Evolutionary conservation across 2,113 vertebrate species (phyloP).

Genomic region (Pelusios castaneus): DNA sequence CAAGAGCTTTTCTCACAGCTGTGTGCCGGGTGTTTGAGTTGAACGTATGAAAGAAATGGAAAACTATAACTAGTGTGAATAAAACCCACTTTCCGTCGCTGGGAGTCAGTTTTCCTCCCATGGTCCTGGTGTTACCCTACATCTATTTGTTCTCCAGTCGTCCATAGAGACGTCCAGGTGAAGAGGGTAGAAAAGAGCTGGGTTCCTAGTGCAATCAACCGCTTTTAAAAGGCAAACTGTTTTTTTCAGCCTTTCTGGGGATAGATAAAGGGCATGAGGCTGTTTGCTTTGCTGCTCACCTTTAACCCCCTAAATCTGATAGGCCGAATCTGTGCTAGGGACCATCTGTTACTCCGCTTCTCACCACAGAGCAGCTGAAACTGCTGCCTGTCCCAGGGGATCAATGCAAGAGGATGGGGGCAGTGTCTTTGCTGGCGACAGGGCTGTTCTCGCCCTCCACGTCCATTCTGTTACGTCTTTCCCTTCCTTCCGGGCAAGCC

Average conservation of each 20-base stretch:
- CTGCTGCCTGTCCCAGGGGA: background rate
- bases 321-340: rapidly evolving
- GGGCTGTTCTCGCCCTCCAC: rapidly evolving
- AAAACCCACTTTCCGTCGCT: background rate
- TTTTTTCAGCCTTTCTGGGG: rapidly evolving
- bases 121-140: background rate
- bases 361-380: background rate
- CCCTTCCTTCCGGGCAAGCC: background rate
- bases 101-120: background rate
- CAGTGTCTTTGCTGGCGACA: background rate
- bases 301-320: background rate
- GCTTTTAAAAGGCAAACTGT: background rate
- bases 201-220: background rate
- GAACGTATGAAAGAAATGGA: background rate
- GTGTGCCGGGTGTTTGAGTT: background rate
- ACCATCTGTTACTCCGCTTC: background rate
- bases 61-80: background rate
- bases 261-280: background rate
- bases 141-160: background rate
- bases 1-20: background rate
- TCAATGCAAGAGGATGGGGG: background rate
- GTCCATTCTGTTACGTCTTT: background rate
- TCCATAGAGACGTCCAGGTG: background rate
- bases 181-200: background rate
- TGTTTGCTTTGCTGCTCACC: background rate